These are phyloP conservation scores for Arctopsyche grandis DNA, from an alignment of 1,140 invertebrate genomes.

Conservation along the genomic window DNA sequence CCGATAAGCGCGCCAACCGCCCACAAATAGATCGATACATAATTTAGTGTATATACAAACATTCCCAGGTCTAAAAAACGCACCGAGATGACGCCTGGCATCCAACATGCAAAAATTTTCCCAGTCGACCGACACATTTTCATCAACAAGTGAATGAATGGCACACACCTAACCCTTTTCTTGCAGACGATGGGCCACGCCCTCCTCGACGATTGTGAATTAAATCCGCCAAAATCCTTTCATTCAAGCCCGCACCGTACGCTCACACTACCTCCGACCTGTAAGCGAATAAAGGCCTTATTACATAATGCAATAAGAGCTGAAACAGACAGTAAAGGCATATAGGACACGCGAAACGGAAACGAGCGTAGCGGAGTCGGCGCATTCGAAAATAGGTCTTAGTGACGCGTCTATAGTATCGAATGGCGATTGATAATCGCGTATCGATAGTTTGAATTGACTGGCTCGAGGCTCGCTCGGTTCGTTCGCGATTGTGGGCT, in stretches of 20 bases:
- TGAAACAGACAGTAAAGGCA: background rate
- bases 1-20: too few species aligned
- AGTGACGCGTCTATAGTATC: background rate
- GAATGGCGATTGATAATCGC: background rate
- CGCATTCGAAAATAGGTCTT: background rate
- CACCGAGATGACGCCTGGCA: too few species aligned
- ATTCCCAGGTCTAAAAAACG: too few species aligned
- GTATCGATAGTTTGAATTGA: background rate
- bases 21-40: too few species aligned
- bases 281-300: background rate
- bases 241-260: constrained; percentile 22
- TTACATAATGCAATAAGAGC: background rate
- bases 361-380: background rate
- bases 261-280: background rate
- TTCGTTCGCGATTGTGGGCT: background rate
- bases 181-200: constrained; percentile 31
- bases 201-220: constrained; percentile 38
- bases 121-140: constrained; percentile 14
- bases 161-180: constrained; percentile 37
- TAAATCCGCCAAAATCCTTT: constrained; percentile 37
- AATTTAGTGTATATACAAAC: too few species aligned
- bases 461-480: background rate
- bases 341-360: background rate
- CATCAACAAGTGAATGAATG: constrained; percentile 46
- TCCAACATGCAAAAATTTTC: too few species aligned